These are phyloP conservation scores for Cyphomyrmex costatus DNA, from an alignment of 1,140 invertebrate species.

Conservation along the genomic window DNA sequence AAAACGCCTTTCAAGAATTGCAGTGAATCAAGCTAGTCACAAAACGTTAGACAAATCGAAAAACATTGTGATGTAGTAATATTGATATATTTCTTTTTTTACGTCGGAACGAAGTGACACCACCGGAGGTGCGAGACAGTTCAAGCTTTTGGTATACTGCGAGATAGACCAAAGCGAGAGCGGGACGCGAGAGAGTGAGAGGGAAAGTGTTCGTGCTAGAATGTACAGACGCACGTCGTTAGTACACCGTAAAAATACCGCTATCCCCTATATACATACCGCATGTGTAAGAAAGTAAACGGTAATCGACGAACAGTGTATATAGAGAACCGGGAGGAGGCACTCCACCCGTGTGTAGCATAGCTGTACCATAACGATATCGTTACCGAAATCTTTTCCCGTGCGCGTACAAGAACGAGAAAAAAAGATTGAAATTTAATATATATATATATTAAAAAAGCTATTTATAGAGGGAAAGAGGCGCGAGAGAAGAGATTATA, in stretches of 20 bases:
- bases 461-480: conserved; percentile 49
- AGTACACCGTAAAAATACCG: conserved; percentile 64
- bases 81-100: conserved; percentile 5
- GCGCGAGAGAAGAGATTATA: conserved; percentile 62
- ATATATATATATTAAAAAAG: conserved; percentile 54
- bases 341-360: conserved; percentile 71
- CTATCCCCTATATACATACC: conserved; percentile 63
- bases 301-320: conserved; percentile 75
- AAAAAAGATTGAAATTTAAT: conserved; percentile 54
- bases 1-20: neutral
- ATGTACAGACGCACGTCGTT: conserved; percentile 66
- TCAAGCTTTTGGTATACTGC: conserved; percentile 9
- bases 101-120: conserved; percentile 30
- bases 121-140: neutral
- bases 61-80: conserved; percentile 3
- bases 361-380: conserved; percentile 82
- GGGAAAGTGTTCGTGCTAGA: conserved; percentile 39
- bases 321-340: conserved; percentile 66
- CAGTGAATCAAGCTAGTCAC: conserved; percentile 23
- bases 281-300: conserved; percentile 69
- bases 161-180: conserved; percentile 56
- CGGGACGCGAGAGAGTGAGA: conserved; percentile 47
- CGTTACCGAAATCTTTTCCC: conserved; percentile 73
- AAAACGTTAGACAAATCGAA: neutral
- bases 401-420: conserved; percentile 45